Percentiles rank a stretch among this genome's conserved stretches.
phyloP scores from a whole-genome alignment of 2,113 vertebrate genomes.

The Suncus etruscus region DNA sequence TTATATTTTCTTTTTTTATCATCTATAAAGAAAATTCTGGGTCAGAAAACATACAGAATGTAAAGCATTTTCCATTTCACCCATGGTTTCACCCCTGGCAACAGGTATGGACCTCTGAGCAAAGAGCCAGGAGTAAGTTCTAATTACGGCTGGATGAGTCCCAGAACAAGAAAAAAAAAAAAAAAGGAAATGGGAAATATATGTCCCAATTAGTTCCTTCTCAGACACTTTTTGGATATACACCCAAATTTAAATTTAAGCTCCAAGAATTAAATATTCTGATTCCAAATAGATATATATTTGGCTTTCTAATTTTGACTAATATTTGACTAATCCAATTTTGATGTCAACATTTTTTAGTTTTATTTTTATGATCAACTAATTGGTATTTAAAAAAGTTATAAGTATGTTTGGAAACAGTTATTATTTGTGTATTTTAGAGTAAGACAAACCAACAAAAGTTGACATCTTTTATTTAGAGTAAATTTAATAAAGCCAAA shows the following conservation, averaged over 20 bases:
- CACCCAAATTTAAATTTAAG: not conserved
- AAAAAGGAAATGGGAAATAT: not conserved
- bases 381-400: slow-evolving; percentile 29
- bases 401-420: slow-evolving; percentile 12
- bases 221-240: not conserved
- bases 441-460: not conserved
- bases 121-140: no score
- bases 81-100: no score
- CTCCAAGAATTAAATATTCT: not conserved
- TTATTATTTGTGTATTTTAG: not conserved
- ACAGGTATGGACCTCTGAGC: no score
- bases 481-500: not conserved
- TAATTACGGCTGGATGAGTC: no score
- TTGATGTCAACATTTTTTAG: not conserved
- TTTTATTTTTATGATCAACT: slow-evolving; percentile 35
- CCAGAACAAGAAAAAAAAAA: no score
- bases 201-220: not conserved
- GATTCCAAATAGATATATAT: not conserved
- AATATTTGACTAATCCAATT: not conserved
- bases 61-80: no score
- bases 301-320: not conserved
- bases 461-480: not conserved
- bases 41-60: no score
- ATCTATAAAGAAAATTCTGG: no score
- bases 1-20: no score